Percentiles rank a stretch among this genome's conserved stretches.
phyloP scores from a whole-genome alignment of 2,113 vertebrate species.

The Aphyosemion australe region DNA sequence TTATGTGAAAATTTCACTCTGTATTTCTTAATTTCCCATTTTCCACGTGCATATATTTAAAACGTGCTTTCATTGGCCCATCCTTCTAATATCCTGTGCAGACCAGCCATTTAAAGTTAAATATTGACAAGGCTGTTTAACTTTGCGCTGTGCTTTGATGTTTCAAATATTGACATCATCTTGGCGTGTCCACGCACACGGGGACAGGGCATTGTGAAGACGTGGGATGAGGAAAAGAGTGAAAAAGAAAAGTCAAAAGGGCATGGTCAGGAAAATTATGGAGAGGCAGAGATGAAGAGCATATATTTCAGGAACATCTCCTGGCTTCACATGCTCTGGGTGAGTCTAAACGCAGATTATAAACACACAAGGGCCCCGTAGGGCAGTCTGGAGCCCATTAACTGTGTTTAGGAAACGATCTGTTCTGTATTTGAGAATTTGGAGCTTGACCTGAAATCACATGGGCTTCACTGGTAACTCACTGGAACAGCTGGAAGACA shows the following conservation, averaged over 20 bases:
- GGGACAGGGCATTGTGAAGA: slow-evolving; percentile 8
- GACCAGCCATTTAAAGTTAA: slow-evolving; percentile 51
- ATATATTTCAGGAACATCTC: slow-evolving; percentile 38
- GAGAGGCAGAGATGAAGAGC: slow-evolving; percentile 10
- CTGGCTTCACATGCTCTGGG: slow-evolving; percentile 29
- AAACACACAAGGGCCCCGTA: slow-evolving; percentile 31
- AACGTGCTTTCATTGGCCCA: neutral
- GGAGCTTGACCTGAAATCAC: slow-evolving; percentile 53
- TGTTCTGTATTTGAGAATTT: slow-evolving; percentile 52
- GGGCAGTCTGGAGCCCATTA: slow-evolving; percentile 59
- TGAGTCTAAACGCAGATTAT: slow-evolving; percentile 29
- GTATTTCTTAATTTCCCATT: slow-evolving; percentile 6
- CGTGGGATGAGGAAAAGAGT: slow-evolving; percentile 14
- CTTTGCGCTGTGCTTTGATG: slow-evolving; percentile 47
- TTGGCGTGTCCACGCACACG: slow-evolving; percentile 30
- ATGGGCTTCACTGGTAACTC: slow-evolving; percentile 24
- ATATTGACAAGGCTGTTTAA: slow-evolving; percentile 71
- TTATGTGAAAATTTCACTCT: slow-evolving; percentile 12
- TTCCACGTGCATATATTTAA: neutral
- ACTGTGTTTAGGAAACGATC: slow-evolving; percentile 60
- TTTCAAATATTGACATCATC: slow-evolving; percentile 72
- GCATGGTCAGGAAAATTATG: slow-evolving; percentile 44
- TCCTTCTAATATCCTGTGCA: slow-evolving; percentile 19
- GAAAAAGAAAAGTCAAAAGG: slow-evolving; percentile 46
- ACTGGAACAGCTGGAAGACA: slow-evolving; percentile 19